Conservation (phyloP, 2,797 vertebrate species). For the Agapornis canus region DNA sequence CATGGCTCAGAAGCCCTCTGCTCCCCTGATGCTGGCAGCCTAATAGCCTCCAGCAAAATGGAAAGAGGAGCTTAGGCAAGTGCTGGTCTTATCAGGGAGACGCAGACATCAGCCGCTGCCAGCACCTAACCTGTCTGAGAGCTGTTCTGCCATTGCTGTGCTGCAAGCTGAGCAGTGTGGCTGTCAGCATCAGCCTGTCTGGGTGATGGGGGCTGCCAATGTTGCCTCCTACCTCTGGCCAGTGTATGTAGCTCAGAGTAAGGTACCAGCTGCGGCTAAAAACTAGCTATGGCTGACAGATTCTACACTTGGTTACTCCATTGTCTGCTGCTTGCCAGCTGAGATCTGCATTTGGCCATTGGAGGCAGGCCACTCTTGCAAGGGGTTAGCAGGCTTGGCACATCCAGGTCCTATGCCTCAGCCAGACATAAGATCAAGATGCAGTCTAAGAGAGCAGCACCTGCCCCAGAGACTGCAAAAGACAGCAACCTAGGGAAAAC, state of each 20-base stretch:
- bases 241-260: not conserved
- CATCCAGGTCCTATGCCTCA: not conserved
- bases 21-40: not conserved
- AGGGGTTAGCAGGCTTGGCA: not conserved
- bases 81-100: not conserved
- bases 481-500: not conserved
- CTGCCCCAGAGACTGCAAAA: accelerated
- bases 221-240: not conserved
- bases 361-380: not conserved
- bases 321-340: not conserved
- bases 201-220: not conserved
- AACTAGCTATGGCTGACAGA: not conserved
- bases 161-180: not conserved
- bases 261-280: not conserved
- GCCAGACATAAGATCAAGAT: not conserved
- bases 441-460: not conserved
- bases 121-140: accelerated
- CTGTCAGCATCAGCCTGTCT: not conserved
- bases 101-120: not conserved
- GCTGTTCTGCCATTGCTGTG: not conserved
- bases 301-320: not conserved
- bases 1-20: not conserved
- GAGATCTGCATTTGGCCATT: not conserved
- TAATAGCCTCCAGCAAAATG: not conserved
- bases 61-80: not conserved